phyloP scores from a whole-genome alignment of 2,797 vertebrate species.

The Sus cebifrons region DNA sequence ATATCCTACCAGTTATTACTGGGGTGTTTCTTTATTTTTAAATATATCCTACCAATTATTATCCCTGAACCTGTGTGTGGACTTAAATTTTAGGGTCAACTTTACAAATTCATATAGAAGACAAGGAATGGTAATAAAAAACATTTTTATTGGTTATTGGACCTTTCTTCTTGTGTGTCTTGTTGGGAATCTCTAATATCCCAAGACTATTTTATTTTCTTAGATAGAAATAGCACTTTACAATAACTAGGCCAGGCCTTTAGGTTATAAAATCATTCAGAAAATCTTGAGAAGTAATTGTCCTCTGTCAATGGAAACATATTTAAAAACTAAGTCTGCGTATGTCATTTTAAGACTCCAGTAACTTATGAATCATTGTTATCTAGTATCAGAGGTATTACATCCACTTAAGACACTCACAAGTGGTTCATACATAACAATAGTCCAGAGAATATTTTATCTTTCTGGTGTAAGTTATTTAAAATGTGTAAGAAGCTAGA shows the following conservation, averaged over 20 bases:
- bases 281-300: slow-evolving; percentile 47
- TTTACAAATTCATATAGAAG: slow-evolving; percentile 5
- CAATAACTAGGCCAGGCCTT: not conserved
- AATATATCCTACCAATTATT: slow-evolving; percentile 18
- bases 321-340: slow-evolving; percentile 15
- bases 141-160: not conserved
- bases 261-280: not conserved
- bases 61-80: not conserved
- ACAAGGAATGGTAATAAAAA: not conserved
- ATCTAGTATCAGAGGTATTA: not conserved
- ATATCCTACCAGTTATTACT: too few relatives aligned
- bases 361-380: slow-evolving; percentile 16
- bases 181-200: not conserved
- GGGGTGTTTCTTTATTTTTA: not conserved
- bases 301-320: slow-evolving; percentile 34
- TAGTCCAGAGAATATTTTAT: not conserved
- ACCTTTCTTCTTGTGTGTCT: not conserved
- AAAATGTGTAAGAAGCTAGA: slow-evolving; percentile 52
- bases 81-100: slow-evolving; percentile 25
- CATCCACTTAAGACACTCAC: not conserved
- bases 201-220: not conserved
- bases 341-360: slow-evolving; percentile 15
- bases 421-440: not conserved
- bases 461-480: slow-evolving; percentile 38
- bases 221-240: not conserved